Evolutionary conservation across 2,888 invertebrate species (phyloP), one percentile per base, ranked within the genome.

Genomic region (Zhengitettix transpicula): DNA sequence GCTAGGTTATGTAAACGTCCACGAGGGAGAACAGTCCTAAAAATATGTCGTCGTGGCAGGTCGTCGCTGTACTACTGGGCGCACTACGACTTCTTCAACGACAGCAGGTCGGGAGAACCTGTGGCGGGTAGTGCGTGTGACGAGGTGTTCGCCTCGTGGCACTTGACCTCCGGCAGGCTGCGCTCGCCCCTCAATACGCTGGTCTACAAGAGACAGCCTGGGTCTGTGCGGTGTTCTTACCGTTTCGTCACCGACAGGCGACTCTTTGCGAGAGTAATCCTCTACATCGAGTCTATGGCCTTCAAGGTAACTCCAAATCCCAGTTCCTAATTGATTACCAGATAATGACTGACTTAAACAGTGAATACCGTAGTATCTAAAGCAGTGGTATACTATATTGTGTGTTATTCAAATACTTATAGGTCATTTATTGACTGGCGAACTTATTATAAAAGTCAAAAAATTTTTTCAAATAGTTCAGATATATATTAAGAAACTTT

Each of bases 41-140:
- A 3, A 47, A n/a, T 47, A n/a, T n/a, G 1, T 14, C 28, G 11
- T 12, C 10, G 44, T 47, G 42, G n/a, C 71, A 83, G 83, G 0
- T 91, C 91, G n/a, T 92, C 92, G 0, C 77, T 94, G 14, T 92
- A 93, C 73, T 93, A 92, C 71, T 92, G 92, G 92, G 92, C 92
- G 0, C 92, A 92, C 70, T 93, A 92, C 69, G 92, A 93, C 69
- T 93, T 92, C 77, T 93, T 92, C 75, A 92, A 93, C 72, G 90
- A 91, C 68, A 91, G 89, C 0, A 84, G 86, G 58, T 85, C 87
- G 65, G 93, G 93, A 0, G 89, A 88, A 64, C 85, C 88, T 0
- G 86, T 92, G 0, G 80, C 81, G 0, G 85, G 84, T 17, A 90
- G 89, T 0, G 81, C 85, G 7, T 94, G 93, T 70, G 93, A 94